Evolutionary conservation across 2,113 vertebrate genomes (phyloP).

Genomic region (Ascaphus truei): DNA sequence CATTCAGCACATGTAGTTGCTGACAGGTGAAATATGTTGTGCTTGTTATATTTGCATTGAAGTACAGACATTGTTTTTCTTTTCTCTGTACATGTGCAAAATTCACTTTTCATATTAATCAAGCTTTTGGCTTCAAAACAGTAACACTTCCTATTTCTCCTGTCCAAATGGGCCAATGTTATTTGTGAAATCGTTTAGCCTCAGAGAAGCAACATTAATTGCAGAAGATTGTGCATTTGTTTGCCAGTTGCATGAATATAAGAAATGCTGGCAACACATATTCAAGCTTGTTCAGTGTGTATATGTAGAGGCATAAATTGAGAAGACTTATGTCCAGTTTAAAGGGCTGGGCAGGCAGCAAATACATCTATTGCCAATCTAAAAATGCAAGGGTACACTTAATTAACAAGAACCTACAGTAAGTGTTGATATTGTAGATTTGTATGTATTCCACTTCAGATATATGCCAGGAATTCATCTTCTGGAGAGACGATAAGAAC

Average conservation of each 20-base stretch:
- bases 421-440: neutral
- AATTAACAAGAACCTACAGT: conserved; percentile 15
- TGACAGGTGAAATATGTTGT: neutral
- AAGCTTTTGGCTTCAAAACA: neutral
- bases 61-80: neutral
- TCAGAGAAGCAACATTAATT: conserved; percentile 24
- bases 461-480: conserved; percentile 23
- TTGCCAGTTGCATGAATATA: conserved; percentile 1
- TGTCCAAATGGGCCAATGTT: conserved; percentile 20
- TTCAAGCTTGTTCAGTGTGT: too few relatives aligned
- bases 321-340: neutral
- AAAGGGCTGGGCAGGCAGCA: neutral
- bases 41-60: neutral
- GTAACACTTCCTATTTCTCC: neutral
- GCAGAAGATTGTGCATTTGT: neutral
- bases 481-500: conserved; percentile 17
- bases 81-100: neutral
- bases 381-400: conserved; percentile 7
- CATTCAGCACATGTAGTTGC: neutral
- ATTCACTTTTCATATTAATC: neutral
- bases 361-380: neutral
- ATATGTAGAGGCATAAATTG: neutral
- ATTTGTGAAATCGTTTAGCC: conserved; percentile 26
- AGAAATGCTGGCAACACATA: conserved; percentile 2
- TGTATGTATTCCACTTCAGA: conserved; percentile 9